Conservation (phyloP, 2,888 invertebrate genomes). For the Polydesmus complanatus region DNA sequence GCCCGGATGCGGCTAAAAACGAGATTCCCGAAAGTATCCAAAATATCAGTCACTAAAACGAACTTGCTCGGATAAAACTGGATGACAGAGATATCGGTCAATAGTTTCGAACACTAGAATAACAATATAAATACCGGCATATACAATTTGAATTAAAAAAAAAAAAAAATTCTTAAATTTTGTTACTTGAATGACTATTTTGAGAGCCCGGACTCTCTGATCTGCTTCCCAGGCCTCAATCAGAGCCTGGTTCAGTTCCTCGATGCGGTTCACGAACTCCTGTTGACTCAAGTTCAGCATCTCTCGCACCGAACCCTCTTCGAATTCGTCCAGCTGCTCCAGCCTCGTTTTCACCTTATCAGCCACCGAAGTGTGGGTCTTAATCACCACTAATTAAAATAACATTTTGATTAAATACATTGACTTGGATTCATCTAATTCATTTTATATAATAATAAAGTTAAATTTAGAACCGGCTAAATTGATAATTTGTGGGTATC, state of each 20-base stretch:
- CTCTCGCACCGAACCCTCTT: slow-evolving; percentile 72
- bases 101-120: slow-evolving; percentile 71
- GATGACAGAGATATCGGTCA: slow-evolving; percentile 75
- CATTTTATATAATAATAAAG: too few relatives aligned
- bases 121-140: slow-evolving; percentile 3
- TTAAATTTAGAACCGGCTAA: too few relatives aligned
- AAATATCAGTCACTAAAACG: slow-evolving; percentile 85
- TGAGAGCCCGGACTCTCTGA: slow-evolving; percentile 85
- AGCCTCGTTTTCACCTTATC: slow-evolving; percentile 80
- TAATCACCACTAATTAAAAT: slow-evolving; percentile 48
- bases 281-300: slow-evolving; percentile 82
- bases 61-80: slow-evolving; percentile 98
- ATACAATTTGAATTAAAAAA: slow-evolving; percentile 1
- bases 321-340: slow-evolving; percentile 88
- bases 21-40: slow-evolving; percentile 84
- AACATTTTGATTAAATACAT: too few relatives aligned
- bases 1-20: slow-evolving; percentile 69
- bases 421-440: too few relatives aligned
- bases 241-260: slow-evolving; percentile 79
- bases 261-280: slow-evolving; percentile 76
- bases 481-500: too few relatives aligned
- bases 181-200: slow-evolving; percentile 73
- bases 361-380: slow-evolving; percentile 61
- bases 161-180: too few relatives aligned
- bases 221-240: slow-evolving; percentile 86